These are phyloP conservation scores for Drosophila mauritiana DNA, from an alignment of 1,140 invertebrate genomes.

Conservation along the genomic window DNA sequence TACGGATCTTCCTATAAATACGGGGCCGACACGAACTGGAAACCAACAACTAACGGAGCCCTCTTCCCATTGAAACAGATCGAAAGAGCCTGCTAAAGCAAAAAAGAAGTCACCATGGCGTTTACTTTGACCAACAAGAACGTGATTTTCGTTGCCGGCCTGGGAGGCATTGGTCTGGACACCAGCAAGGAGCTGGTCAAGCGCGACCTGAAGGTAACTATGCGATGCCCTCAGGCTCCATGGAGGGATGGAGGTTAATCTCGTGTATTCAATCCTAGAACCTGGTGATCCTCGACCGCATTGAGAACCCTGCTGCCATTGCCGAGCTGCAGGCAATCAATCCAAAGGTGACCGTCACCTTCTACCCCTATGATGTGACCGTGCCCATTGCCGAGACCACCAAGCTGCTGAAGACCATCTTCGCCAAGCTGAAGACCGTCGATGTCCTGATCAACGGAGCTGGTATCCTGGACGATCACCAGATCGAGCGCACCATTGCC, in stretches of 20 bases:
- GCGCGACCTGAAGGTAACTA: conserved; percentile 54
- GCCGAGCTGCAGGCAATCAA: conserved; percentile 70
- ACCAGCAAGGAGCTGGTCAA: conserved; percentile 69
- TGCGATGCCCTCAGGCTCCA: neutral
- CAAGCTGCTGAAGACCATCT: conserved; percentile 64
- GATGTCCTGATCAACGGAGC: conserved; percentile 79
- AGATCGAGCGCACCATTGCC: conserved; percentile 79
- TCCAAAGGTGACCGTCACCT: conserved; percentile 71
- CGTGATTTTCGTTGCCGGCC: conserved; percentile 74
- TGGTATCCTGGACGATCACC: conserved; percentile 74
- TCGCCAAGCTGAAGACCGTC: conserved; percentile 66
- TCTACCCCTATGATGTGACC: conserved; percentile 75
- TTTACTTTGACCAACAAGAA: conserved; percentile 68
- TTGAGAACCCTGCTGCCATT: conserved; percentile 68
- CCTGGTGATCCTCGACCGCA: conserved; percentile 69
- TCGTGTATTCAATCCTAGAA: conserved; percentile 34
- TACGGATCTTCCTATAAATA: conserved; percentile 59
- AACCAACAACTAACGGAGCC: conserved; percentile 24
- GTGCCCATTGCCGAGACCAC: conserved; percentile 52
- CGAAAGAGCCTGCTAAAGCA: conserved; percentile 5
- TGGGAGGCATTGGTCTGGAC: conserved; percentile 77
- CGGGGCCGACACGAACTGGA: conserved; percentile 10
- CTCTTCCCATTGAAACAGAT: conserved; percentile 35
- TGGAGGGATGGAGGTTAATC: neutral
- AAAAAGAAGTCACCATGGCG: conserved; percentile 44